phyloP scores from a whole-genome alignment of 2,113 vertebrate genomes.

The Gavialis gangeticus region DNA sequence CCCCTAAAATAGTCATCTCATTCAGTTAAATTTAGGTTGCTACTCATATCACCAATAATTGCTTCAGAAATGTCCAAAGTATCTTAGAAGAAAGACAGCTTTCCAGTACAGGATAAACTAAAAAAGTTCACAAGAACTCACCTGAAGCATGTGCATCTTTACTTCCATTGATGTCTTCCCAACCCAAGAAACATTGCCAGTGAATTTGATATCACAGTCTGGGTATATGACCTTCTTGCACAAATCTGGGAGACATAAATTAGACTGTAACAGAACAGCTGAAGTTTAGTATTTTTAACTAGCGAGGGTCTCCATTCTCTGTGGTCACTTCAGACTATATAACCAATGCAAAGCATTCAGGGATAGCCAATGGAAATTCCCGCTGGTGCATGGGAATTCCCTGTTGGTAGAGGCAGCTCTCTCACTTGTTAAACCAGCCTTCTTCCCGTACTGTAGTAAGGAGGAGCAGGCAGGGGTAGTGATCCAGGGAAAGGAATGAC shows the following conservation, averaged over 20 bases:
- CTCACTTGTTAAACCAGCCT: background rate
- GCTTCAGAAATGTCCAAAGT: background rate
- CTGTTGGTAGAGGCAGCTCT: background rate
- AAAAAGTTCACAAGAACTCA: constrained; percentile 49
- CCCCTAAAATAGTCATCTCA: background rate
- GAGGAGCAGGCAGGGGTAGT: background rate
- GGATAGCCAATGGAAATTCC: background rate
- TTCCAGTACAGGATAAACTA: fast-evolving
- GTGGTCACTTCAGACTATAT: background rate
- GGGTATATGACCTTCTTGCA: constrained; percentile 89
- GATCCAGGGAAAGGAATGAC: background rate
- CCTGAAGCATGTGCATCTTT: constrained; percentile 97
- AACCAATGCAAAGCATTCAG: background rate
- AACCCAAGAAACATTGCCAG: constrained; percentile 95
- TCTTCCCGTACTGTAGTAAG: background rate
- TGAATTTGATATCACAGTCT: constrained; percentile 95
- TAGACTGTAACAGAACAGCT: background rate
- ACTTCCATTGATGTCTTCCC: constrained; percentile 97
- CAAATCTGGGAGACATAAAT: constrained; percentile 83
- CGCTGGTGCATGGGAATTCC: background rate
- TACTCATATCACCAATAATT: background rate
- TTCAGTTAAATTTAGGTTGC: background rate
- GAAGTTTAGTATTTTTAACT: background rate
- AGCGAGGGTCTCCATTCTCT: background rate
- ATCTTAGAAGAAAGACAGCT: background rate